These are phyloP conservation scores for Eulacestoma nigropectus DNA, from an alignment of 2,113 vertebrate genomes.

Conservation along the genomic window DNA sequence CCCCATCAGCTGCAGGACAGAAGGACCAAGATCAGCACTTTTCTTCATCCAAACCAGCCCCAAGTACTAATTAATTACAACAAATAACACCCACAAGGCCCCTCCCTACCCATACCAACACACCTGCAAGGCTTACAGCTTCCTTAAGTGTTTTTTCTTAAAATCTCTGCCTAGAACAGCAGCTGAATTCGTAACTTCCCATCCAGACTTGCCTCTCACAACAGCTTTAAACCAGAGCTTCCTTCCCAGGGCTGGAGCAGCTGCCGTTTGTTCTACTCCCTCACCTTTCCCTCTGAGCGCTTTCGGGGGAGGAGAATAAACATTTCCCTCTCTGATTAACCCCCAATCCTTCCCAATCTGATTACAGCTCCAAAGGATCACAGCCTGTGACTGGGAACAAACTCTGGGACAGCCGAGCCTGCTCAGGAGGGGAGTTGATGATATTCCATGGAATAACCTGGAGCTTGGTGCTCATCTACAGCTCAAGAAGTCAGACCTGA, in stretches of 20 bases:
- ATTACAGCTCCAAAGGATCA: not conserved
- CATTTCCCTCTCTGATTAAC: not conserved
- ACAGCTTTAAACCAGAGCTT: not conserved
- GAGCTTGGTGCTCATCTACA: not conserved
- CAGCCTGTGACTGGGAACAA: not conserved
- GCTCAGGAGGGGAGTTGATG: not conserved
- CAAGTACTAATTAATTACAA: not conserved
- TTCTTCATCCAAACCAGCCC: not conserved
- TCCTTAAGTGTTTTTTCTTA: rapidly evolving
- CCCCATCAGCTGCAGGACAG: not conserved
- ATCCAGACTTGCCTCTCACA: not conserved
- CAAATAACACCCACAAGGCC: not conserved
- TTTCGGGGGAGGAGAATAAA: not conserved
- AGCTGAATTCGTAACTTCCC: not conserved
- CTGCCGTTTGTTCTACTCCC: rapidly evolving
- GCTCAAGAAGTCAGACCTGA: not conserved
- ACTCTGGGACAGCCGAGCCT: rapidly evolving
- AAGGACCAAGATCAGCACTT: not conserved
- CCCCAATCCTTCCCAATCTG: not conserved
- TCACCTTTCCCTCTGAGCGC: not conserved
- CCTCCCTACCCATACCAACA: not conserved
- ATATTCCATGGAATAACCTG: not conserved
- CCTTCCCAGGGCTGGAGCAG: not conserved
- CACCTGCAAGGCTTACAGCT: not conserved
- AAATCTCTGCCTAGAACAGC: not conserved